These are phyloP conservation scores for Coracopsis vasa DNA, from an alignment of 2,113 vertebrate species.

Conservation along the genomic window DNA sequence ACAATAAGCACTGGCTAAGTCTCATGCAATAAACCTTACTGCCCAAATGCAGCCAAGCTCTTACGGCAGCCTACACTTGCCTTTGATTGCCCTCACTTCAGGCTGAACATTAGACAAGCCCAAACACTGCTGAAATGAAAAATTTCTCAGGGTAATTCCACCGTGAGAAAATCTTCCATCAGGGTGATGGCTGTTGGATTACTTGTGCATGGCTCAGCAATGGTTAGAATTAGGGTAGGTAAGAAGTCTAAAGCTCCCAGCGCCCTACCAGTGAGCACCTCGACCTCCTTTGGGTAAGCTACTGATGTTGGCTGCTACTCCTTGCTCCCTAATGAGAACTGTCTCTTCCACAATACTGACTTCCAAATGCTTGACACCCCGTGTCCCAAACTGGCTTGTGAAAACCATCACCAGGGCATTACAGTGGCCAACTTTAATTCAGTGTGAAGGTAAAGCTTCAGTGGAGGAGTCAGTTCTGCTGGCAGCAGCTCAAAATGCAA, in stretches of 20 bases:
- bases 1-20: neutral
- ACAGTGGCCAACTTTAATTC: neutral
- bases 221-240: neutral
- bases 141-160: neutral
- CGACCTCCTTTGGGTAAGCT: neutral
- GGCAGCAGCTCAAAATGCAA: neutral
- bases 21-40: neutral
- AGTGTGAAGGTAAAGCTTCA: neutral
- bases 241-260: neutral
- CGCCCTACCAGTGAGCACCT: neutral
- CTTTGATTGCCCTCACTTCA: neutral
- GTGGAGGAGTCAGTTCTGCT: neutral
- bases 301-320: neutral
- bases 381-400: fast-evolving
- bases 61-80: neutral
- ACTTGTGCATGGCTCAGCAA: neutral
- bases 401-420: neutral
- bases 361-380: neutral
- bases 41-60: neutral
- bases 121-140: neutral
- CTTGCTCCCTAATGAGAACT: fast-evolving
- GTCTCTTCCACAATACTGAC: fast-evolving
- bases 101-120: neutral
- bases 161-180: neutral
- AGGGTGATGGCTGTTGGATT: neutral